Evolutionary conservation across 1,140 invertebrate genomes (phyloP), one percentile per base, ranked within the genome.

Genomic region (Neodiprion lecontei): DNA sequence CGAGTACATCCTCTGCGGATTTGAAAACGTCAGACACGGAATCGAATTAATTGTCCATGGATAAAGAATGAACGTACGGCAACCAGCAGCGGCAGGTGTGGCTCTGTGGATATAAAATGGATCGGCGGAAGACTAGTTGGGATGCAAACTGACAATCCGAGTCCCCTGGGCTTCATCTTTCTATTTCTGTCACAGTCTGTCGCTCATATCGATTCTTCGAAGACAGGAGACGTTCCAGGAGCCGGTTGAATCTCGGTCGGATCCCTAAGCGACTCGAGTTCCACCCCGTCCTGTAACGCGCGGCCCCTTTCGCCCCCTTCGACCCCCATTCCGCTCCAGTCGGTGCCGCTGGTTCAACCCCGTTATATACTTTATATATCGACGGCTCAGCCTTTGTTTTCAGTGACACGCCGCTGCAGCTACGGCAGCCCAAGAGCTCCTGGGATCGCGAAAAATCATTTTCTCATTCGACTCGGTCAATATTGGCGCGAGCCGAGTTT

Each of bases 111-210:
- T 21, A 67, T 47, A 14, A 48, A 75, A 72, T 21, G 61, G 50
- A 40, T 71, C 7, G 14, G 47, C 47, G 70, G 21, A 49, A 50
- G 48, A 72, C 78, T 77, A 81, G 80, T 79, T 78, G 70, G 77
- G 61, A 67, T 73, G 77, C 21, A 73, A 75, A 81, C 79, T 48
- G 48, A 72, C 50, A 72, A 53, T 17, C 71, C 1, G 71, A n/a
- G 49, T 40, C 71, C 71, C 48, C 12, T 48, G 28, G 71, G 49
- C 49, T 72, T 72, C 48, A 61, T 48, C 50, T 72, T 72, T 72
- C 71, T 72, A 72, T 72, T 72, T 72, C 48, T 72, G 71, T 72
- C 71, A 61, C 71, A 61, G 71, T 50, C 71, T 72, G 71, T 72
- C 71, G 71, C 48, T 72, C 71, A 72, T 72, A 72, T 72, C 71